These are phyloP conservation scores for Ataeniobius toweri DNA, from an alignment of 2,797 vertebrate genomes.

Conservation along the genomic window DNA sequence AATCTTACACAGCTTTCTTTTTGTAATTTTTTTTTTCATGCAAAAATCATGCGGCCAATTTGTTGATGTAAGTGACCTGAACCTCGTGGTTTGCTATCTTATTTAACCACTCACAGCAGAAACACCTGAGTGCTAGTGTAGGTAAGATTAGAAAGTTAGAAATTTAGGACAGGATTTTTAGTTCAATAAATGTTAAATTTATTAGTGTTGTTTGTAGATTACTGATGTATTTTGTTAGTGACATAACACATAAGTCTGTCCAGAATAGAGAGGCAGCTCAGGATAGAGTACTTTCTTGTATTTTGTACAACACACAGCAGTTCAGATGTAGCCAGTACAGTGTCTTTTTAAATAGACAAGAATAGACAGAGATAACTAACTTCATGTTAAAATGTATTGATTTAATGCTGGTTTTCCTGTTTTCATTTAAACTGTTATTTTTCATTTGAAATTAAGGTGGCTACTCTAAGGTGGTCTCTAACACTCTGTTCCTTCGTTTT, in stretches of 20 bases:
- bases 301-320: constrained; percentile 53
- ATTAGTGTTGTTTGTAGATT: constrained; percentile 69
- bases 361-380: constrained; percentile 77
- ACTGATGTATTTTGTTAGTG: constrained; percentile 56
- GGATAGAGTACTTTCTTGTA: constrained; percentile 54
- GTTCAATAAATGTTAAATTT: constrained; percentile 60
- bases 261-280: constrained; percentile 55
- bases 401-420: constrained; percentile 79
- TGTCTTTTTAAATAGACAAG: constrained; percentile 70
- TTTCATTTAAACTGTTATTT: constrained; percentile 64
- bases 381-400: constrained; percentile 76
- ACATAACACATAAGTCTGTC: constrained; percentile 55
- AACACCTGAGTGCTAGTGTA: constrained; percentile 61
- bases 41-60: constrained; percentile 99
- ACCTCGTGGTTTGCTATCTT: constrained; percentile 98
- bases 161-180: constrained; percentile 67
- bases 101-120: constrained; percentile 84
- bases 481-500: constrained; percentile 72
- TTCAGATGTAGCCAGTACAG: constrained; percentile 58
- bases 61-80: constrained; percentile 99
- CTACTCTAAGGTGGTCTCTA: constrained; percentile 56
- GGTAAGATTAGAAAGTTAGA: constrained; percentile 54
- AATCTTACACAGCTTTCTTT: constrained; percentile 98
- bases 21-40: constrained; percentile 99
- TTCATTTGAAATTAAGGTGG: constrained; percentile 48